Evolutionary conservation across 2,113 vertebrate genomes (phyloP), one percentile per base, ranked within the genome.

Genomic region (Neolamprologus sp.): DNA sequence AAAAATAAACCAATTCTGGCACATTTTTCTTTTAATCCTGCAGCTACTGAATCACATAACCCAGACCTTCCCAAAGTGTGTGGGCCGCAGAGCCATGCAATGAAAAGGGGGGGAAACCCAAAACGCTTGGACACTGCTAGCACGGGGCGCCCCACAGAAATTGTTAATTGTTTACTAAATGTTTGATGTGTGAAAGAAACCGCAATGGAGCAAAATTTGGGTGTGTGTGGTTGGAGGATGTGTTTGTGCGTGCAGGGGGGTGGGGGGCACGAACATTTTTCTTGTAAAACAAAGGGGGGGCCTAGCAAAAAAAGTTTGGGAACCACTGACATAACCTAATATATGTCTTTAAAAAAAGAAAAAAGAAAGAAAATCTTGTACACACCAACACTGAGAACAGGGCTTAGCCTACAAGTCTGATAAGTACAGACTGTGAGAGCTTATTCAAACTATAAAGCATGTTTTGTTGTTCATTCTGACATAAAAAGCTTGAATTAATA

Each of bases 401-500:
- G 73, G 7, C 54, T 65, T 45, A 73, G 23, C 71, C 16, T 17
- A 42, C 42, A 19, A 23, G 47, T 35, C 47, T 54, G 19, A 80
- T 35, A 80, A 37, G 21, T 75, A 75, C 40, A 47, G 23, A 47
- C 6, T 28, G 9, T 23, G 31, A 81, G 14, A 65, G 35, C 7
- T 54, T 33, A 17, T 71, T 58, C 11, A 37, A 51, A 84, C 47
- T 21, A 81, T 31, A 21, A 26, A 40, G 37, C 3, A 47, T 65
- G 14, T 16, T 28, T 47, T 53, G 19, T 55, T 26, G 40, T 12
- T 12, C 31, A 53, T 81, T 84, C 57, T 21, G 19, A 60, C 82
- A 80, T 57, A 82, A 73, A 55, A 63, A 83, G 35, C 12, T 16
- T 17, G 37, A 28, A 28, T 47, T 75, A 28, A 75, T 45, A 75